Base-by-base conservation (phyloP, 92 coral and sea anemone species). In the Virgularia gustaviana region DNA sequence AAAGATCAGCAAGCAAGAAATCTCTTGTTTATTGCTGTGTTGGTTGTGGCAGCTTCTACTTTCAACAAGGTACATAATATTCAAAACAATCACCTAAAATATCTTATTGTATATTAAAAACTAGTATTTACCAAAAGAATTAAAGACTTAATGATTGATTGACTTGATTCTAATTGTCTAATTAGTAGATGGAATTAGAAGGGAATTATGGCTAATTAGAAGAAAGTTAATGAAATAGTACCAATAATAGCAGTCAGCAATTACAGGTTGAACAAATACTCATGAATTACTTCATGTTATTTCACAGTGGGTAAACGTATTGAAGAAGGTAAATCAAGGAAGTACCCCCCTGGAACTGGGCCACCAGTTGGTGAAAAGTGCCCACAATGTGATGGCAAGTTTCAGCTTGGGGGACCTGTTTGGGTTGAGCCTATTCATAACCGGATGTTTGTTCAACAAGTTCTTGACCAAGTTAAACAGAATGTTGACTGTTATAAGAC, bases 281-380 rank as follows among this genome's bases (percentile, higher is more conserved):
- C 38, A 6, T 9, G 6, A 27, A 20, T 53, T 10, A 6, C 6
- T 53, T 24, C 6, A 53, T 13, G n/a, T 57, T 55, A 27, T 12
- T 24, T 71, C 68, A 27, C 55, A 91, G 98, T 92, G 75, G 98
- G 98, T 23, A 85, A 91, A 15, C 71, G 92, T 62, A 73, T 92
- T 43, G 98, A 92, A 68, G 79, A 84, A 32, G 98, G 98, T 28
- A 65, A 62, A 1, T 81, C 90, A 25, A 92, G 78, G 66, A 92
- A 89, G 78, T 92, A 92, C 72, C 98, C 98, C 10, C 96, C 98
- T 25, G 98, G 92, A 37, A 63, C 84, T 20, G 98, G 98, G 5
- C 98, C 98, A 47, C 83, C 92, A 13, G 86, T 87, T 10, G 96
- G 85, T 5, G 79, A 70, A 73, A 72, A 73, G 28, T 92, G 98